Evolutionary conservation across 1,140 invertebrate species (phyloP).

Genomic region (Leptoteleia sp.): DNA sequence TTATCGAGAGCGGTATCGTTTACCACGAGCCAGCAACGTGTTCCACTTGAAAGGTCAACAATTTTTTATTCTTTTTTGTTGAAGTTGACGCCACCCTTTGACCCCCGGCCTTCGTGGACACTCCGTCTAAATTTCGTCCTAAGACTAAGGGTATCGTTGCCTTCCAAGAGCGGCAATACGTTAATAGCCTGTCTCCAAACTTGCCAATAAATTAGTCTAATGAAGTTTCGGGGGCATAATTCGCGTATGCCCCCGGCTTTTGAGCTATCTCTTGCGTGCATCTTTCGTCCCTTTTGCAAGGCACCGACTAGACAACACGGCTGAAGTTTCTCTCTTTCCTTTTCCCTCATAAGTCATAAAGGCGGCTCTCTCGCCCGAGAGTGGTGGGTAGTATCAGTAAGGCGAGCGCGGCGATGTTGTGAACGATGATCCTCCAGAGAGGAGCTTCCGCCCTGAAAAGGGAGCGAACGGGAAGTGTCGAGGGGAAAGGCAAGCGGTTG

Average conservation of each 20-base stretch:
- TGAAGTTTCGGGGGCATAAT: slow-evolving; percentile 63
- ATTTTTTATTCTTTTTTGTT: too few species aligned
- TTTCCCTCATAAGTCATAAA: slow-evolving; percentile 70
- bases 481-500: background rate
- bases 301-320: slow-evolving; percentile 55
- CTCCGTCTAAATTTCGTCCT: too few species aligned
- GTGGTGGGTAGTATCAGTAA: slow-evolving; percentile 50
- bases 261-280: slow-evolving; percentile 58
- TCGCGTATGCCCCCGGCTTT: slow-evolving; percentile 44
- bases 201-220: too few species aligned
- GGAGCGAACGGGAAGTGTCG: slow-evolving; percentile 26
- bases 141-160: too few species aligned
- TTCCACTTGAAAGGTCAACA: too few species aligned
- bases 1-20: slow-evolving; percentile 31
- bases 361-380: slow-evolving; percentile 64
- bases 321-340: slow-evolving; percentile 55
- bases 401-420: slow-evolving; percentile 59
- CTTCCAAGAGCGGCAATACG: too few species aligned
- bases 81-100: too few species aligned
- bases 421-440: slow-evolving; percentile 70
- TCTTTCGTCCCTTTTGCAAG: slow-evolving; percentile 57
- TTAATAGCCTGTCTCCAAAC: too few species aligned
- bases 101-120: too few species aligned
- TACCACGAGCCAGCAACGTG: slow-evolving; percentile 17
- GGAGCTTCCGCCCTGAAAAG: slow-evolving; percentile 54